Evolutionary conservation across 2,888 invertebrate genomes (phyloP).

Genomic region (Drosophila crucigera): DNA sequence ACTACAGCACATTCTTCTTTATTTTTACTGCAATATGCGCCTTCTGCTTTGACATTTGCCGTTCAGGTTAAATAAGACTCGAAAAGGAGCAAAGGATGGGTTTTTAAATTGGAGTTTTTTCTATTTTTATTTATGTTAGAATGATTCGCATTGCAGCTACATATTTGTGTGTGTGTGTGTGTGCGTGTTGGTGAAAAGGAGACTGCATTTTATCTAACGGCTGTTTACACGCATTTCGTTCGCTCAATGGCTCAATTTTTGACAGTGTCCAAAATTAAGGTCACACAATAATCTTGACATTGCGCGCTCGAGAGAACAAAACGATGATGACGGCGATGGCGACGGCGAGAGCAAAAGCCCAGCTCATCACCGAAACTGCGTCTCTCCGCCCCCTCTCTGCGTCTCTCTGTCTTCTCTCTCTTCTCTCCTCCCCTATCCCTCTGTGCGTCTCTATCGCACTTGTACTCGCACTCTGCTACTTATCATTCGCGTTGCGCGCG

Average conservation of each 20-base stretch:
- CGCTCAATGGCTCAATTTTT: constrained; percentile 42
- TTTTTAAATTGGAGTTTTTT: background rate
- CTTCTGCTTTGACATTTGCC: constrained; percentile 46
- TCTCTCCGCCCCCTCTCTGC: background rate
- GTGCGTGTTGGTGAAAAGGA: background rate
- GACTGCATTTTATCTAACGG: constrained; percentile 42
- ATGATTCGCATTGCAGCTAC: constrained; percentile 27
- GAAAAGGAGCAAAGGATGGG: background rate
- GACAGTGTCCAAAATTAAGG: constrained; percentile 69
- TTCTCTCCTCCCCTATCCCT: background rate
- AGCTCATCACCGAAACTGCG: constrained; percentile 36
- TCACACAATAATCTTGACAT: constrained; percentile 75
- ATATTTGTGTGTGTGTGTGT: constrained; percentile 39
- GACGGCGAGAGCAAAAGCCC: constrained; percentile 20
- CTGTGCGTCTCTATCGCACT: background rate
- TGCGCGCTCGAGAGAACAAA: constrained; percentile 51
- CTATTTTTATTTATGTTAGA: background rate
- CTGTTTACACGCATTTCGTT: constrained; percentile 43
- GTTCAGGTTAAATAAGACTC: constrained; percentile 31
- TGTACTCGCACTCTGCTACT: constrained; percentile 22
- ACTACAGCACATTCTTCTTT: background rate
- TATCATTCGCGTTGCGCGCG: constrained; percentile 46
- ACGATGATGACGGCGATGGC: constrained; percentile 28
- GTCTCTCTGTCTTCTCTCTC: background rate
- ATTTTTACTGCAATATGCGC: constrained; percentile 29